phyloP scores from a whole-genome alignment of 2,888 invertebrate genomes.

The Netelia melanura region DNA sequence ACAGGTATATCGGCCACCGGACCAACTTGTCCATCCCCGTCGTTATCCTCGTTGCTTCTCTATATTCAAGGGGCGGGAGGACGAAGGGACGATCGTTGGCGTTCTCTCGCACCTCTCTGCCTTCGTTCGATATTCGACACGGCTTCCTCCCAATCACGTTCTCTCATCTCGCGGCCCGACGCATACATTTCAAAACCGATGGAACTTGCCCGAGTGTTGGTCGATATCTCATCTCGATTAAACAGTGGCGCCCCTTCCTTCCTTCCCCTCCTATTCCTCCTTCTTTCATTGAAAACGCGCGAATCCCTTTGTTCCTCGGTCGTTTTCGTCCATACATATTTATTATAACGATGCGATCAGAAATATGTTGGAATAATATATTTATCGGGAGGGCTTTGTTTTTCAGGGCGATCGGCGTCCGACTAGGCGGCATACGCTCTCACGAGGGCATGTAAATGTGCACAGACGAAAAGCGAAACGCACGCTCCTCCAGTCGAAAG shows the following conservation, averaged over 20 bases:
- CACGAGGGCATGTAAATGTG: no score
- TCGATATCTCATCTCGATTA: no score
- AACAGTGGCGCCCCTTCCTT: not conserved
- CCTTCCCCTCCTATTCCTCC: not conserved
- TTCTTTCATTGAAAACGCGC: not conserved
- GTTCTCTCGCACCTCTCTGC: slow-evolving; percentile 11
- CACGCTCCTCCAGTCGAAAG: not conserved
- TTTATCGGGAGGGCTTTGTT: no score
- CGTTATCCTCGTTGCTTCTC: slow-evolving; percentile 6
- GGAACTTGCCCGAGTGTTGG: no score
- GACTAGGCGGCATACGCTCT: no score
- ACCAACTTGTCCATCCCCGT: slow-evolving; percentile 29
- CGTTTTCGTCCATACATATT: not conserved
- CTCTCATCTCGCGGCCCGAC: not conserved
- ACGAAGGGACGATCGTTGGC: not conserved
- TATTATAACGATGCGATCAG: no score
- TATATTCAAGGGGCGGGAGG: not conserved
- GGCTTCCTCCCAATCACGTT: slow-evolving; percentile 45
- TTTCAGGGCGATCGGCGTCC: no score
- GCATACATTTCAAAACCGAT: no score
- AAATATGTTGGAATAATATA: no score
- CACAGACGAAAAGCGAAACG: not conserved
- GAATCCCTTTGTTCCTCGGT: not conserved
- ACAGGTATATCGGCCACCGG: not conserved
- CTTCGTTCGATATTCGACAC: slow-evolving; percentile 57